phyloP scores from a whole-genome alignment of 2,113 vertebrate species.

The Emydura subglobosa region DNA sequence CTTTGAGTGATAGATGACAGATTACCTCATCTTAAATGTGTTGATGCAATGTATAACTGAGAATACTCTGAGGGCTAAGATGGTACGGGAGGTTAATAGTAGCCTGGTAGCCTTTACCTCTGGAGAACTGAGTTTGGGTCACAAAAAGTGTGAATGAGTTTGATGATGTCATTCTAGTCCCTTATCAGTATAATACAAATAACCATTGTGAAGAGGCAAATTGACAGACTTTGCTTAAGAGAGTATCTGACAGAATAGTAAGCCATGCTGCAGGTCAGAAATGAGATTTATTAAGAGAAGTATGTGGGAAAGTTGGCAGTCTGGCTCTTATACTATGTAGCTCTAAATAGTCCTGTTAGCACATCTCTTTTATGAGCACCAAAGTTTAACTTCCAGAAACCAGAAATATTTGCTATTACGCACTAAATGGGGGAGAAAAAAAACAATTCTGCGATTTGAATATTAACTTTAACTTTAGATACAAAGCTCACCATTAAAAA shows the following conservation, averaged over 20 bases:
- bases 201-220: neutral
- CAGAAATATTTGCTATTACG: neutral
- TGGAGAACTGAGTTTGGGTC: neutral
- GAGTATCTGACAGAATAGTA: neutral
- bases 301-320: neutral
- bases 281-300: neutral
- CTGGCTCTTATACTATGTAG: neutral
- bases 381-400: neutral
- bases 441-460: neutral
- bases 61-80: neutral
- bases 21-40: neutral
- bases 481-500: neutral
- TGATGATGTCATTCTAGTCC: neutral
- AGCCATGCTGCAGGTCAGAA: neutral
- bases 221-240: neutral
- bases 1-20: neutral
- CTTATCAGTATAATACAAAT: accelerated
- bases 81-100: neutral
- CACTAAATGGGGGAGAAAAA: neutral
- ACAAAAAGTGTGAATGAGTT: neutral
- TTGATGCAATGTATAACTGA: accelerated
- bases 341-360: neutral
- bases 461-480: neutral
- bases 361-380: neutral
- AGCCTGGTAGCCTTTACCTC: neutral